Base-by-base conservation (phyloP, 2,888 invertebrate genomes). In the Erebia ligea region DNA sequence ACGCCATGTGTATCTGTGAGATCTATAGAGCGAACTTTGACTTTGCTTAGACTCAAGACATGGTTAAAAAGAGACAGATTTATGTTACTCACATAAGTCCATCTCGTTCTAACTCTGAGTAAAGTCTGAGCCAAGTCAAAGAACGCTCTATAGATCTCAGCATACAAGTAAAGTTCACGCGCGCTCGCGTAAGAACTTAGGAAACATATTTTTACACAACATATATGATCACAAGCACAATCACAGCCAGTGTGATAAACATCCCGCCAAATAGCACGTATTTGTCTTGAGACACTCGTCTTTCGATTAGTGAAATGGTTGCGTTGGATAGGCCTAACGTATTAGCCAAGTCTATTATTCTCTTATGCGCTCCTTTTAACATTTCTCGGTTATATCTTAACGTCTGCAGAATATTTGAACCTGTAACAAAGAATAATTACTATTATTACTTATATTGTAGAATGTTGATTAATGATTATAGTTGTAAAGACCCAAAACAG, bases 261-360 rank as follows among this genome's bases (percentile, higher is more conserved):
- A 99, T 97, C 66, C 99, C 99, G 8, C 96, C 97, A 72, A 97
- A 94, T 73, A 99, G 92, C 76, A 99, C 95, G 82, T 97, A 96
- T 86, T 98, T 98, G 87, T 99, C 99, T 84, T 98, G 97, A 1
- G 95, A 93, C 9, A 97, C 96, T 77, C 99, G 91, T 68, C 97
- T 94, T 83, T 99, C 99, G 78, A 99, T 99, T 54, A 99, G 93
- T 76, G 98, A 95, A 95, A 99, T 98, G 0, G 99, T 98, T 10
- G 99, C 98, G 85, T 98, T 98, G 9, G 98, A 98, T 65, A 99
- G 92, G 0, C 99, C 99, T 15, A 99, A 92, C 0, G 97, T 98
- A 87, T 98, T 98, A 11, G 98, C 98, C 85, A 99, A 95, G 81
- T 98, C 98, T 77, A 98, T 95, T 72, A 99, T 95, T 74, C 97